Evolutionary conservation across 2,113 vertebrate genomes (phyloP), one percentile per base, ranked within the genome.

Genomic region (Laticauda laticaudata): DNA sequence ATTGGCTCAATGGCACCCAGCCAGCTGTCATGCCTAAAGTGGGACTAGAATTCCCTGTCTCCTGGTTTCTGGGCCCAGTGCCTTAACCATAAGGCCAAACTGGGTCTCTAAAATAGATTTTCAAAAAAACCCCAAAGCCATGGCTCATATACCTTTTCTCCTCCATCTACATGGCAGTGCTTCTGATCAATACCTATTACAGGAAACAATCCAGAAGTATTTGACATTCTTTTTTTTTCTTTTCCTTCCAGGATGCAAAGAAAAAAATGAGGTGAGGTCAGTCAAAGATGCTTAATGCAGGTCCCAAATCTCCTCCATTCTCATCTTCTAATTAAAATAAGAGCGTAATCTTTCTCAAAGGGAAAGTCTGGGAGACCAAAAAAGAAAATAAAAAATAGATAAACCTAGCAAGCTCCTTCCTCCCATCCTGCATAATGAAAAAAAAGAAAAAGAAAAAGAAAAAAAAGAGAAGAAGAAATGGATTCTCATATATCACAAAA

Each of bases 311-410:
- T 90, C 64, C 90, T 61, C 95, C 95, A 91, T 95, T 96, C 94
- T 95, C 94, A 92, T 91, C 96, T 96, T 93, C 94, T 97, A 96
- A 96, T 96, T 95, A 97, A 96, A 95, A 96, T 96, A 92, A 97
- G 81, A 64, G n/a, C 92, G 75, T 94, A 95, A 96, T 97, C 95
- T 95, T 93, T 61, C 61, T 56, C 91, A 95, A 94, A 92, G 91
- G 88, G 90, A 92, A 91, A 92, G 54, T 93, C 92, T 93, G 95
- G 88, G 93, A 95, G 95, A 94, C 18, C 39, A 51, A 93, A 91
- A 90, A 81, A 91, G 92, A 75, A 75, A 75, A 39, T 0, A 11
- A 29, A 59, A 59, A 59, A 59, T 6, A 75, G 11, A 39, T 39
- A 94, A 92, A 94, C 15, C 92, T 92, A 95, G 93, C 48, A 89